Evolutionary conservation across 2,113 vertebrate species (phyloP).

Genomic region (Tylochromis polylepis): DNA sequence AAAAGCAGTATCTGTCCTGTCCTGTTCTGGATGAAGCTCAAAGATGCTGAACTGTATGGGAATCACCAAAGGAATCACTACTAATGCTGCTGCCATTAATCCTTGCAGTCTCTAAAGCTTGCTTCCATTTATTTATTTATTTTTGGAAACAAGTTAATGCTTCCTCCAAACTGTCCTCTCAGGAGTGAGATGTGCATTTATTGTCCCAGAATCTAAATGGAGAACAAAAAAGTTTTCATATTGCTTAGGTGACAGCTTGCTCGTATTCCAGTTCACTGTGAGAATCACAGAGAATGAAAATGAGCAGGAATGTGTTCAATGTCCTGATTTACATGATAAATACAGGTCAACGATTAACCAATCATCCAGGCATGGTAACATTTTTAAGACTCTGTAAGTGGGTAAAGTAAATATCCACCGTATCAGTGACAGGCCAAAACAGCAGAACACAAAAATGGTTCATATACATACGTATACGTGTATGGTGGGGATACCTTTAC

Average conservation of each 20-base stretch:
- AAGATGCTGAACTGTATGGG: not conserved
- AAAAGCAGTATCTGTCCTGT: not conserved
- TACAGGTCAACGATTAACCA: not conserved
- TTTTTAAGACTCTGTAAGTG: not conserved
- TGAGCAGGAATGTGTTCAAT: not conserved
- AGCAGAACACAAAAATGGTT: not conserved
- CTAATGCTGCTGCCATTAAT: not conserved
- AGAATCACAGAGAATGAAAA: not conserved
- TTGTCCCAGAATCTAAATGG: not conserved
- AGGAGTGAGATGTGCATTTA: not conserved
- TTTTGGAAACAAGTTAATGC: not conserved
- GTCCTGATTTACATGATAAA: not conserved
- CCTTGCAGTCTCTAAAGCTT: not conserved
- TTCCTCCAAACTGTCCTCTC: not conserved
- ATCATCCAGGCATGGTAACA: not conserved
- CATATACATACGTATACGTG: not conserved
- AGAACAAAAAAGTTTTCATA: not conserved
- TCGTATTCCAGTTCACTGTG: not conserved
- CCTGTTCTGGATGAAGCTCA: not conserved
- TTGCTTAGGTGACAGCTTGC: not conserved
- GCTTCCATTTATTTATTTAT: not conserved
- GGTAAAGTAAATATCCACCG: not conserved
- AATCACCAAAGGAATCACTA: not conserved
- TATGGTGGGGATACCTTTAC: not conserved
- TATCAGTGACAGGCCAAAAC: not conserved